phyloP scores from a whole-genome alignment of 2,113 vertebrate genomes.

The Synodontis membranacea region DNA sequence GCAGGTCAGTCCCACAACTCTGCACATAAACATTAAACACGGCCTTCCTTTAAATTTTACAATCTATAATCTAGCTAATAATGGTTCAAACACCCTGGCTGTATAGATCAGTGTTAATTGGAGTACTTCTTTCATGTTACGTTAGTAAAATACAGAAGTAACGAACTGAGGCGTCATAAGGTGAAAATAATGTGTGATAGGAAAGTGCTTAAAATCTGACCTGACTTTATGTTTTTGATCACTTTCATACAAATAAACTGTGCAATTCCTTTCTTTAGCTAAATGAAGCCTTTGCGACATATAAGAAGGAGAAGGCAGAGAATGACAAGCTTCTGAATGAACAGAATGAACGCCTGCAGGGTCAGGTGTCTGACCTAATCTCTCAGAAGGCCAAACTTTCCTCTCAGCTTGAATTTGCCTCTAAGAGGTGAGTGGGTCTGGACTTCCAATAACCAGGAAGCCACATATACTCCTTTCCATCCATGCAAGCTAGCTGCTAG shows the following conservation, averaged over 20 bases:
- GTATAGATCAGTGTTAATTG: background rate
- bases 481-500: too few relatives aligned
- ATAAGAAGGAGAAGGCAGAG: constrained; percentile 93
- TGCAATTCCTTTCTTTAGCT: constrained; percentile 68
- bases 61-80: background rate
- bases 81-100: background rate
- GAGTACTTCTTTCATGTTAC: background rate
- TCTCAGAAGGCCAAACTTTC: constrained; percentile 89
- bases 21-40: background rate
- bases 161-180: background rate
- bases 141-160: too few relatives aligned
- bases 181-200: background rate
- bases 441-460: background rate
- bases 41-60: background rate
- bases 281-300: constrained; percentile 88
- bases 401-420: constrained; percentile 91
- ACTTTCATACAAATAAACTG: background rate
- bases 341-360: constrained; percentile 89
- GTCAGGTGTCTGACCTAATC: constrained; percentile 84
- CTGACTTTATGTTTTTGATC: too few relatives aligned
- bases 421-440: constrained; percentile 79
- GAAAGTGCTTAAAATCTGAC: background rate
- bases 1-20: constrained; percentile 74
- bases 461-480: too few relatives aligned
- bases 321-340: constrained; percentile 90